Base-by-base conservation (phyloP, 2,888 invertebrate species). In the Thecophora atra region DNA sequence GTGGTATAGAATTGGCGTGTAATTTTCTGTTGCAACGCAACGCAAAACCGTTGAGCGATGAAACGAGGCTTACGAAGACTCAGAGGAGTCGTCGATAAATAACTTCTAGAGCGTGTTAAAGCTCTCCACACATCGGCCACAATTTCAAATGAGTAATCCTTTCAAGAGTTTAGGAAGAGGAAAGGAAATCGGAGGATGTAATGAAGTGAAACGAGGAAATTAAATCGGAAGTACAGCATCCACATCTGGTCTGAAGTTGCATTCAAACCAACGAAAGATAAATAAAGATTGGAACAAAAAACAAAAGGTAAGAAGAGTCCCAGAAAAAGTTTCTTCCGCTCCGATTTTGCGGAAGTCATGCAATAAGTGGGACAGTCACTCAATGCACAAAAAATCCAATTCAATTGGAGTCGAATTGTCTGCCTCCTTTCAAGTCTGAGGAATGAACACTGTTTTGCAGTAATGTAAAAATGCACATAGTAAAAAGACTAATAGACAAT, bases 151-250 rank as follows among this genome's bases (percentile, higher is more conserved):
- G 47, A 52, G 47, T 67, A 54, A 67, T 67, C 67, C 67, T 67
- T 67, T 67, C 19, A 28, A 37, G 15, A 28, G 51, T 28, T 69
- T 24, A 28, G 1, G 37, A 69, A 47, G 47, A 51, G 60, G 60
- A 69, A 69, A 69, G 60, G 44, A 28, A 28, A 69, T 69, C 60
- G n/a, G 69, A 44, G 60, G 44, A 62, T 28, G 60, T 24, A 28
- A 4, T 24, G 15, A 3, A 15, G 26, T 58, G 8, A 3, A 54
- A 69, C 60, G 47, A 51, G 60, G 60, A 69, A 69, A 69, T 69
- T 60, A 28, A 28, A 69, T 69, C 60, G n/a, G 69, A 44, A 69
- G 44, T 69, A 60, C 51, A 42, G 60, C 60, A 62, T 69, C 69
- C 60, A 60, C 54, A 26, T 28, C 54, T 11, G 4, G 5, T 56